phyloP scores from a whole-genome alignment of 1,140 invertebrate genomes.

The Drosophila nigromelanica region DNA sequence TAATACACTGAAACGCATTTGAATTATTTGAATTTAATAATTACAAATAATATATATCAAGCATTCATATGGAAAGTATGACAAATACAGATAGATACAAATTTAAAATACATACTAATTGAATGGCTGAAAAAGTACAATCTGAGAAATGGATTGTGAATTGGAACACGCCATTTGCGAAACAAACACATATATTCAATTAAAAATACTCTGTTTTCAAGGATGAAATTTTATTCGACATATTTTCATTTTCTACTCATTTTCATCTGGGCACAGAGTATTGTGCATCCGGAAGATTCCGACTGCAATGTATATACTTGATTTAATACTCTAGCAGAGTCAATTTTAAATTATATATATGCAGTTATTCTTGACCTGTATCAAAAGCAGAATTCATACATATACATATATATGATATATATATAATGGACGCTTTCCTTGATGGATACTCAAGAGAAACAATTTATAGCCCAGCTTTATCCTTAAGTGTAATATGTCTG shows the following conservation, averaged over 20 bases:
- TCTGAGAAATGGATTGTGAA: constrained; percentile 3
- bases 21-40: constrained; percentile 3
- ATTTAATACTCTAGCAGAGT: no score
- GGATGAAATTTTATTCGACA: no score
- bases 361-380: no score
- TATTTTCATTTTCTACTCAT: no score
- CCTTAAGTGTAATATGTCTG: no score
- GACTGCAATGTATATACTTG: no score
- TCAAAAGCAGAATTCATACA: neutral
- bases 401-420: no score
- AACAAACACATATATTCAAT: neutral
- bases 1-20: constrained; percentile 23
- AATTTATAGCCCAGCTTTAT: no score
- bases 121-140: constrained; percentile 3
- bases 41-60: constrained; percentile 30
- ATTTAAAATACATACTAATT: constrained; percentile 3
- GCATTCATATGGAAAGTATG: constrained; percentile 27
- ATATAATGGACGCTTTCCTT: neutral
- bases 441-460: no score
- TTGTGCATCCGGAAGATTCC: no score
- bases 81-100: constrained; percentile 1
- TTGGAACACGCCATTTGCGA: neutral
- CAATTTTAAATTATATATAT: no score
- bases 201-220: neutral
- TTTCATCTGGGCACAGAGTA: no score